phyloP scores from a whole-genome alignment of 1,140 invertebrate species.

The Solenopsis fugax region DNA sequence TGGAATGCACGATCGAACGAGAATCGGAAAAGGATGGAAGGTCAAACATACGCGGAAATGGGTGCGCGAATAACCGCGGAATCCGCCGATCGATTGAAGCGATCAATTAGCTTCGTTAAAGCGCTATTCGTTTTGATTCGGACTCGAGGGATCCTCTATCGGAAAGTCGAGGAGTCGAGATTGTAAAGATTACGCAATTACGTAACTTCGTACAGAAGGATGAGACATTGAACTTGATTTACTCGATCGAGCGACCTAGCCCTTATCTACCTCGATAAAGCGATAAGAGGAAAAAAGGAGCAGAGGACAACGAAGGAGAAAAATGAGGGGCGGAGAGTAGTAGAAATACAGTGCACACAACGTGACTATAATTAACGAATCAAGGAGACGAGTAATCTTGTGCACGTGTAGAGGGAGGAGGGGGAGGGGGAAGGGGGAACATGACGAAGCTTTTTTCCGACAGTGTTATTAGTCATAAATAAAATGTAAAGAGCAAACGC shows the following conservation, averaged over 20 bases:
- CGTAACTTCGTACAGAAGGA: not conserved
- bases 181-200: not conserved
- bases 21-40: no score
- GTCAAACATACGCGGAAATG: not conserved
- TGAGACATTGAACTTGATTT: not conserved
- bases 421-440: not conserved
- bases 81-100: not conserved
- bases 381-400: not conserved
- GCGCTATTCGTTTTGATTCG: not conserved
- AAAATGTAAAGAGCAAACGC: not conserved
- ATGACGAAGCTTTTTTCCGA: slow-evolving; percentile 11
- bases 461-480: slow-evolving; percentile 13
- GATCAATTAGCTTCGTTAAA: not conserved
- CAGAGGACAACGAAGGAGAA: not conserved
- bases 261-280: slow-evolving; percentile 6
- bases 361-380: not conserved
- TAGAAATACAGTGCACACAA: slow-evolving; percentile 1
- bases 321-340: not conserved
- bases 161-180: not conserved
- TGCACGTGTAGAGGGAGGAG: no score
- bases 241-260: not conserved
- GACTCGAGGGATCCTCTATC: not conserved
- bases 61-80: not conserved
- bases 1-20: no score
- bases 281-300: not conserved